phyloP scores from a whole-genome alignment of 2,113 vertebrate species.

The Tupaia tana region DNA sequence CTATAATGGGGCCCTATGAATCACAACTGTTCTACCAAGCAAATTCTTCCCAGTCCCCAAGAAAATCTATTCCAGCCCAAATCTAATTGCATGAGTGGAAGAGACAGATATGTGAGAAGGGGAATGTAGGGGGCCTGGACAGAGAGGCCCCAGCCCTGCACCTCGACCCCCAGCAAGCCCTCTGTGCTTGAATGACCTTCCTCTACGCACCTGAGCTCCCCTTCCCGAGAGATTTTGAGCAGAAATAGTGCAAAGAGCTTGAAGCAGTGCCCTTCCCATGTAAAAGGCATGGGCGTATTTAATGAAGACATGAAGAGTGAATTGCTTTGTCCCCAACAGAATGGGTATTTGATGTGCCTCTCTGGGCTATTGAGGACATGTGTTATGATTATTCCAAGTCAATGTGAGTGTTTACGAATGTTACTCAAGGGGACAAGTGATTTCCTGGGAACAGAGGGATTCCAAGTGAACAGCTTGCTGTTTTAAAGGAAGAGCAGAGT shows the following conservation, averaged over 20 bases:
- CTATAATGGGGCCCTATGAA: neutral
- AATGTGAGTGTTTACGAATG: constrained; percentile 40
- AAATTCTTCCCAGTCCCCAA: neutral
- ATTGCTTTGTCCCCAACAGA: constrained; percentile 8
- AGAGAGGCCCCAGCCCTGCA: neutral
- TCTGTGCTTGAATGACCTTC: neutral
- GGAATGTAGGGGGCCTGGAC: too few species aligned
- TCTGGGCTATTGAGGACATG: neutral
- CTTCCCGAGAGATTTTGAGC: neutral
- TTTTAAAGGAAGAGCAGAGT: neutral
- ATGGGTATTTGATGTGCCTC: neutral
- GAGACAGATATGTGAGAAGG: neutral
- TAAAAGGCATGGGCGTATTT: neutral
- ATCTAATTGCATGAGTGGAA: neutral
- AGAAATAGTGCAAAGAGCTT: neutral
- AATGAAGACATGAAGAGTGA: constrained; percentile 48
- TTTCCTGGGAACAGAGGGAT: neutral
- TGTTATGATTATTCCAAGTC: neutral
- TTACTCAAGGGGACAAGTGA: neutral
- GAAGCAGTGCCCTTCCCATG: neutral
- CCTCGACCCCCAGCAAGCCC: neutral
- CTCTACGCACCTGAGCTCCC: neutral
- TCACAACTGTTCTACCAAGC: neutral
- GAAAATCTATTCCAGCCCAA: neutral
- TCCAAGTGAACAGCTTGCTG: neutral